These are phyloP conservation scores for Pogonognathellus flavescens DNA, from an alignment of 1,140 invertebrate species.

Conservation along the genomic window DNA sequence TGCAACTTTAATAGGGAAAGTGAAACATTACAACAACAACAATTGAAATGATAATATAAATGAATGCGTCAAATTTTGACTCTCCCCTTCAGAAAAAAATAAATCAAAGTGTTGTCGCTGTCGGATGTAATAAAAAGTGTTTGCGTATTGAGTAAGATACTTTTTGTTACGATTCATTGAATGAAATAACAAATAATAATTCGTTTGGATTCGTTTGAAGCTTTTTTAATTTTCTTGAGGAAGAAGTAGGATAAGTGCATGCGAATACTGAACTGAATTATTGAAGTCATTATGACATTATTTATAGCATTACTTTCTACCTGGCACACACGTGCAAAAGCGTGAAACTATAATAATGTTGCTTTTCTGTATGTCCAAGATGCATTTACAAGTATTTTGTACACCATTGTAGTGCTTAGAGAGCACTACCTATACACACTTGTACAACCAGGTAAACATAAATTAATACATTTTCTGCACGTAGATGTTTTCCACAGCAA, in stretches of 20 bases:
- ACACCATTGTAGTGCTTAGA: not conserved
- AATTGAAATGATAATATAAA: no score
- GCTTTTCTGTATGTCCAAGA: no score
- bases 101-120: no score
- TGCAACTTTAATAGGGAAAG: no score
- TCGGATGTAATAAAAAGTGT: no score
- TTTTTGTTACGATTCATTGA: constrained; percentile 24
- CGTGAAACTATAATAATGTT: no score
- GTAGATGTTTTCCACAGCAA: not conserved
- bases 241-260: not conserved
- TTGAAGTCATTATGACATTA: constrained; percentile 6
- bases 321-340: not conserved
- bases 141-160: constrained; percentile 8
- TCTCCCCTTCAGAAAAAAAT: no score
- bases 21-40: no score
- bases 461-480: constrained; percentile 19
- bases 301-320: constrained; percentile 24
- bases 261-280: not conserved
- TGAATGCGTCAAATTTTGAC: no score
- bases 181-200: constrained; percentile 13
- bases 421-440: not conserved
- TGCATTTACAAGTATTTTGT: not conserved
- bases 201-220: not conserved
- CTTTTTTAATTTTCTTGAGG: not conserved
- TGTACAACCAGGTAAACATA: constrained; percentile 2